These are phyloP conservation scores for Fragum whitleyi DNA, from an alignment of 2,888 invertebrate species.

Conservation along the genomic window DNA sequence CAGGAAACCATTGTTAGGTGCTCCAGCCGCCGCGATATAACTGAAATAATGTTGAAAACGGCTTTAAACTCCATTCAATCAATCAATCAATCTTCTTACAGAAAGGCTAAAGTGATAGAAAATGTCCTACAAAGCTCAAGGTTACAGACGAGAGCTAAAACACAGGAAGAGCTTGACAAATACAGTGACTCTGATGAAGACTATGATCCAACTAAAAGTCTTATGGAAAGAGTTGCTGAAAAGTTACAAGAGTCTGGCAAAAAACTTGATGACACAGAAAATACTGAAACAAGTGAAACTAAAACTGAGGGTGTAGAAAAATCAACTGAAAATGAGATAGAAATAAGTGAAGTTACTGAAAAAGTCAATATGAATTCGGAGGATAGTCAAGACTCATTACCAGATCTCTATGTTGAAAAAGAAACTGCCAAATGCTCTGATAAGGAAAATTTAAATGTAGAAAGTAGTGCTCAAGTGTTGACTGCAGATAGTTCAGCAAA, in stretches of 20 bases:
- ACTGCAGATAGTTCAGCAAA: not conserved
- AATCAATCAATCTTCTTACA: no score
- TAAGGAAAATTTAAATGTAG: not conserved
- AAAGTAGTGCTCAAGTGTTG: not conserved
- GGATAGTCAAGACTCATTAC: not conserved
- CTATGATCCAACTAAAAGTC: slow-evolving; percentile 48
- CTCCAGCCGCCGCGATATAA: no score
- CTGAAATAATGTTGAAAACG: no score
- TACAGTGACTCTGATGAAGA: slow-evolving; percentile 53
- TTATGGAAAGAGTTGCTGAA: slow-evolving; percentile 50
- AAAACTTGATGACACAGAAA: not conserved
- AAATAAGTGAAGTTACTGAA: not conserved
- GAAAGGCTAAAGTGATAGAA: slow-evolving; percentile 73
- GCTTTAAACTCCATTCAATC: no score
- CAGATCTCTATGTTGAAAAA: not conserved
- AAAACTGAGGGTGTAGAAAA: not conserved
- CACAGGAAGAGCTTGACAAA: slow-evolving; percentile 48
- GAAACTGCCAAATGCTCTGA: not conserved
- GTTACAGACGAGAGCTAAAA: slow-evolving; percentile 38
- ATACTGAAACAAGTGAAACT: not conserved
- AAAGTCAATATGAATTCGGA: not conserved
- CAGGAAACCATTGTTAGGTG: no score
- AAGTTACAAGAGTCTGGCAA: not conserved
- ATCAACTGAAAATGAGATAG: not conserved
- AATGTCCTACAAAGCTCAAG: slow-evolving; percentile 65